Conservation (phyloP, 2,888 invertebrate species). For the Netelia melanura region DNA sequence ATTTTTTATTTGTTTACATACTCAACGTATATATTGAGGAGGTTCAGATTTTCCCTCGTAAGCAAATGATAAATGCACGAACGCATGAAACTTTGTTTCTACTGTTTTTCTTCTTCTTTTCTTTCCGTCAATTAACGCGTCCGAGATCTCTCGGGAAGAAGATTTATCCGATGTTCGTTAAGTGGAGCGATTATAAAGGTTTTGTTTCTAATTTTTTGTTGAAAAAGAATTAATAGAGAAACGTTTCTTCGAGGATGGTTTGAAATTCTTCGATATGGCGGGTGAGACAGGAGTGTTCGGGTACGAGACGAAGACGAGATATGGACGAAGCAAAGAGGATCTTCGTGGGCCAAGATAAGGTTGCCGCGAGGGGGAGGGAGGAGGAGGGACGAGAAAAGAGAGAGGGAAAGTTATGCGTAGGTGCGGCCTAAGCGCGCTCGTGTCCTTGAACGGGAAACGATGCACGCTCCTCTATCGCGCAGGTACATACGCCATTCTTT, state of each 20-base stretch:
- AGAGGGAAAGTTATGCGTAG: slow-evolving; percentile 70
- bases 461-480: slow-evolving; percentile 61
- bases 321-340: slow-evolving; percentile 37
- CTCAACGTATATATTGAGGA: no score
- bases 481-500: slow-evolving; percentile 58
- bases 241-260: neutral
- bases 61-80: no score
- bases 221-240: neutral
- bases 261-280: slow-evolving; percentile 42
- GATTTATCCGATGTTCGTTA: no score
- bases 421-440: slow-evolving; percentile 68
- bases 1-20: no score
- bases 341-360: no score
- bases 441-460: slow-evolving; percentile 67
- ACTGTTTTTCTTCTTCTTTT: no score
- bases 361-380: neutral
- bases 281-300: slow-evolving; percentile 13
- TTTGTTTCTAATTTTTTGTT: no score
- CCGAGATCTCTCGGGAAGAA: no score
- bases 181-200: no score
- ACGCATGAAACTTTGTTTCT: no score
- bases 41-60: no score
- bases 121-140: no score
- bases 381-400: slow-evolving; percentile 45
- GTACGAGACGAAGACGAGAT: slow-evolving; percentile 41